Base-by-base conservation (phyloP, 2,113 vertebrate species). In the Charadrius vociferus region DNA sequence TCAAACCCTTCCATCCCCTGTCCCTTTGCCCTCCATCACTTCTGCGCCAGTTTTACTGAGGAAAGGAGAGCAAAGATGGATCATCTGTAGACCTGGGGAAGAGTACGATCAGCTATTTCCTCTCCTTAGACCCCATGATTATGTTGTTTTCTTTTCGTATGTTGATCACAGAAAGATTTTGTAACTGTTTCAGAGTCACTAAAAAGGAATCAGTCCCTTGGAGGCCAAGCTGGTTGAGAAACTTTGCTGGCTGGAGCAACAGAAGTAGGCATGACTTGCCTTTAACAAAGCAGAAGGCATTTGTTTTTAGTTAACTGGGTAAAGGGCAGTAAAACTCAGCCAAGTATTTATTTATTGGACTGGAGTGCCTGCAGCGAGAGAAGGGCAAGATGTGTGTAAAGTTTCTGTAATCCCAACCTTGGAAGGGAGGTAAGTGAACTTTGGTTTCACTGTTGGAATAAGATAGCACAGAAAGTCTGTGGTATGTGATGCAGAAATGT, bases 241-340 rank as follows among this genome's bases (percentile, higher is more conserved):
- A 96, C 36, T 34, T 20, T 45, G 87, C 62, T 91, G 70, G 70
- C 66, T 87, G 62, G 32, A 90, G 53, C 56, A 93, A 82, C 39
- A 88, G 66, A 93, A 77, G 68, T 56, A 95, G 95, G 84, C 84
- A 96, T 10, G 53, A 82, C 34, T 94, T 89, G 43, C 24, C 65
- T 81, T 90, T 55, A 91, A 85, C 56, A 87, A 95, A 93, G 84
- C 17, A 81, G 81, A 62, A 63, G 53, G 84, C 89, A 95, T 94
- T 95, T 95, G 89, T 23, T 95, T 96, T 96, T 43, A 90, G 56
- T 97, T 95, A 96, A 90, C 21, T 24, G 70, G 84, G 91, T 79
- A 85, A 93, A 95, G 74, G 81, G 81, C 78, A 84, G 32, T 59
- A 95, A 95, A 94, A 95, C 84, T 82, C 0, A 0, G 81, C 84